These are phyloP conservation scores for Entelurus aequoreus DNA, from an alignment of 2,113 vertebrate species.

Conservation along the genomic window DNA sequence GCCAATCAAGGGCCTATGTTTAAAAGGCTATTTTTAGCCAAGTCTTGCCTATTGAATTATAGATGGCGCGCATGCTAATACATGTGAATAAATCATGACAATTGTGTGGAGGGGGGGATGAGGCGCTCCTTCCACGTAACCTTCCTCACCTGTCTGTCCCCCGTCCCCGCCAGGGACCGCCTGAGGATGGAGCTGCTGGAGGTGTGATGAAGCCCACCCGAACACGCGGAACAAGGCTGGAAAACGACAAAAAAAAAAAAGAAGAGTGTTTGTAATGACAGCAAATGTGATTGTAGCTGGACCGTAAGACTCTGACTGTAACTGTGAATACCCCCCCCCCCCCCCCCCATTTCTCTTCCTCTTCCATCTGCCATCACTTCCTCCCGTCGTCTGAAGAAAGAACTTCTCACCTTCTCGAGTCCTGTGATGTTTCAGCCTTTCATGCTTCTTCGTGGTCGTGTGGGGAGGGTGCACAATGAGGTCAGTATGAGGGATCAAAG, in stretches of 20 bases:
- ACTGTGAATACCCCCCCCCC: constrained; percentile 68
- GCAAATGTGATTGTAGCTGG: constrained; percentile 76
- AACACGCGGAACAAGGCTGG: constrained; percentile 36
- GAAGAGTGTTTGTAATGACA: constrained; percentile 72
- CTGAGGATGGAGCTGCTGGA: constrained; percentile 75
- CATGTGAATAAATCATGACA: constrained; percentile 71
- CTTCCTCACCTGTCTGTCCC: constrained; percentile 27
- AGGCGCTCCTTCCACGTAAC: constrained; percentile 2
- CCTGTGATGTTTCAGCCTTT: constrained; percentile 72
- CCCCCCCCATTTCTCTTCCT: constrained; percentile 30
- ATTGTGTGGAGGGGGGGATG: constrained; percentile 51
- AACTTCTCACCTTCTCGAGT: constrained; percentile 71
- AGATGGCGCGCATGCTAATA: constrained; percentile 66
- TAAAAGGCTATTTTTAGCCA: constrained; percentile 68
- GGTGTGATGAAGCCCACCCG: constrained; percentile 61
- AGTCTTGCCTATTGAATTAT: constrained; percentile 65
- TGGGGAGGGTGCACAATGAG: constrained; percentile 67
- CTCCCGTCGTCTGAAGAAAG: constrained; percentile 68
- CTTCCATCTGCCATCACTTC: constrained; percentile 69
- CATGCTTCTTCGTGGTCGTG: constrained; percentile 71
- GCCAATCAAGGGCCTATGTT: constrained; percentile 63
- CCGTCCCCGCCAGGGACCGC: constrained; percentile 56
- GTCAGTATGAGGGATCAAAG: constrained; percentile 65
- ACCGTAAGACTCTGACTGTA: constrained; percentile 71
- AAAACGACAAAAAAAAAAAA: constrained; percentile 8